These are phyloP conservation scores for Euborellia annulipes DNA, from an alignment of 1,140 invertebrate genomes.

Conservation along the genomic window DNA sequence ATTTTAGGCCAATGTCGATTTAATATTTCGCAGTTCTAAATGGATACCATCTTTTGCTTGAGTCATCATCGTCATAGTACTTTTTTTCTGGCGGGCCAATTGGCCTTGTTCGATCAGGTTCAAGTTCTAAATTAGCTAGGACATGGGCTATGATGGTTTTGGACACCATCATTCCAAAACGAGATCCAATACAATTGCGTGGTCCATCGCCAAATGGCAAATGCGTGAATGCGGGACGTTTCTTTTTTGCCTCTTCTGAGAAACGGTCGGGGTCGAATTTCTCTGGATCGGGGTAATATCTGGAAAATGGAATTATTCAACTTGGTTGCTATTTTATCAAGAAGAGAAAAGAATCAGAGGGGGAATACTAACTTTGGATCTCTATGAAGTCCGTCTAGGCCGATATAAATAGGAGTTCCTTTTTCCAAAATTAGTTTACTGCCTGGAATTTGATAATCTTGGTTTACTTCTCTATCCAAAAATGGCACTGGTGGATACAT, in stretches of 20 bases:
- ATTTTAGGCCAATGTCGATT: too few relatives aligned
- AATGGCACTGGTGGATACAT: constrained; percentile 38
- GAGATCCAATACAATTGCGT: constrained; percentile 36
- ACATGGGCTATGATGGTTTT: constrained; percentile 24
- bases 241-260: constrained; percentile 25
- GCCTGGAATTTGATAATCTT: constrained; percentile 18
- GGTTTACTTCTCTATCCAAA: constrained; percentile 28
- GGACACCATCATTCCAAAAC: constrained; percentile 9
- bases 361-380: too few relatives aligned
- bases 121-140: constrained; percentile 21
- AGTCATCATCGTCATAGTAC: too few relatives aligned
- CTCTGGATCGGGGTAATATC: constrained; percentile 19
- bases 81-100: constrained; percentile 6
- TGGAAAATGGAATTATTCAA: too few relatives aligned
- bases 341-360: too few relatives aligned
- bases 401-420: too few relatives aligned
- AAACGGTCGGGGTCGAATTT: constrained; percentile 23
- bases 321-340: too few relatives aligned
- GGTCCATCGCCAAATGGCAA: constrained; percentile 40
- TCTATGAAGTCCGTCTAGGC: too few relatives aligned
- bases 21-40: too few relatives aligned
- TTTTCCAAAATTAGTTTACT: too few relatives aligned
- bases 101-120: constrained; percentile 21
- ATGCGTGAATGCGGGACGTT: constrained; percentile 29
- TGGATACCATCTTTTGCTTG: too few relatives aligned